phyloP scores from a whole-genome alignment of 2,113 vertebrate genomes.

The Microcebus murinus region DNA sequence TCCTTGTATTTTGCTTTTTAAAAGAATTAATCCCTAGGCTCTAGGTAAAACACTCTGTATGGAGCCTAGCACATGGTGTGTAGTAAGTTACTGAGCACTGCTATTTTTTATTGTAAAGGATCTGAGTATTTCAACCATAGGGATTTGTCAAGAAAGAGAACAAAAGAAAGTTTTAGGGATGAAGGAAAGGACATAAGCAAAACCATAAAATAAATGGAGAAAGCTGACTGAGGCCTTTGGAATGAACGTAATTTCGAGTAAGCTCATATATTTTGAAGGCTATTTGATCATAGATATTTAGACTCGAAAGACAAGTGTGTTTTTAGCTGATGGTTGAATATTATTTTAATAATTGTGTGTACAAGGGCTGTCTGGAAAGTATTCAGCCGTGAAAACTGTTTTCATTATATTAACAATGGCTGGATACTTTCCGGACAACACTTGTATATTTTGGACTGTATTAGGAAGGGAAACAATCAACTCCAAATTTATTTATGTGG shows the following conservation, averaged over 20 bases:
- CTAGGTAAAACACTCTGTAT: neutral
- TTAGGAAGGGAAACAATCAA: neutral
- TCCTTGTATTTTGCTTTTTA: neutral
- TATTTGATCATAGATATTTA: neutral
- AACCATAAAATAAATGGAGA: neutral
- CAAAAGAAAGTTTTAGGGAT: neutral
- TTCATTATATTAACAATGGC: too few relatives aligned
- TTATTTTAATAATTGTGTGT: conserved; percentile 11
- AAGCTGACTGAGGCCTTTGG: neutral
- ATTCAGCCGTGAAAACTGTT: too few relatives aligned
- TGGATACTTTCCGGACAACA: too few relatives aligned
- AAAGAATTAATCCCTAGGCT: neutral
- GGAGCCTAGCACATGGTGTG: neutral
- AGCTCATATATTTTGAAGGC: conserved; percentile 1
- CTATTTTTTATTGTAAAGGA: neutral
- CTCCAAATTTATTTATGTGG: neutral
- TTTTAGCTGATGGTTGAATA: conserved; percentile 33
- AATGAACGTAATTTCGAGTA: conserved; percentile 22
- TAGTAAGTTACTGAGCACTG: neutral
- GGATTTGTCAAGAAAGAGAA: neutral
- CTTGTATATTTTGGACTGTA: neutral
- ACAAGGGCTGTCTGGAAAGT: too few relatives aligned
- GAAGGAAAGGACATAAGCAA: neutral
- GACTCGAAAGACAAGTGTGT: conserved; percentile 1
- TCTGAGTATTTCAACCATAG: neutral